Conservation (phyloP, 2,113 vertebrate genomes). For the Murina feae region DNA sequence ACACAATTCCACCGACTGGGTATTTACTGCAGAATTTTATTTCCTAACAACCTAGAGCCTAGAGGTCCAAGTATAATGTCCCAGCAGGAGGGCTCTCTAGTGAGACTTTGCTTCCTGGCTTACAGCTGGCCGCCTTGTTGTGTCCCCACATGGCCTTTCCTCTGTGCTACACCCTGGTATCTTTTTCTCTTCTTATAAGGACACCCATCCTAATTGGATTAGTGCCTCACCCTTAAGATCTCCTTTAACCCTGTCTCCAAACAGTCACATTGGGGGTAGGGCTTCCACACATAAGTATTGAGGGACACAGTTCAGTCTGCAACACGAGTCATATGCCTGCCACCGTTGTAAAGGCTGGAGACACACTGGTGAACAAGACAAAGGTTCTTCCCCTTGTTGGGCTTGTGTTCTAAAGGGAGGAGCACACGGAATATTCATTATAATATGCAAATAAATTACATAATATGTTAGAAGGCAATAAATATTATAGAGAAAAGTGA, state of each 20-base stretch:
- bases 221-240: neutral
- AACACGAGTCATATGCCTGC: neutral
- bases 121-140: neutral
- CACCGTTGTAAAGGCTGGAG: neutral
- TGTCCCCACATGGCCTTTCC: neutral
- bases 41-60: neutral
- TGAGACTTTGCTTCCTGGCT: neutral
- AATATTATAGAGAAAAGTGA: neutral
- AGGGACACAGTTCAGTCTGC: neutral
- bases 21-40: neutral
- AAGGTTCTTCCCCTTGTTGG: neutral
- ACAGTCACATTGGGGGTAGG: neutral
- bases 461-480: neutral
- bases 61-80: no score
- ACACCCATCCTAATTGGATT: neutral
- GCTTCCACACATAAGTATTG: neutral
- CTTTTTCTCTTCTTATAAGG: neutral
- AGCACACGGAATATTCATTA: neutral
- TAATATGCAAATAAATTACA: neutral
- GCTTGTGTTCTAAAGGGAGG: neutral
- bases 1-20: no score
- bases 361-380: neutral
- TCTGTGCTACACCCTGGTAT: neutral
- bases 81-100: neutral
- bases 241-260: neutral